phyloP scores from a whole-genome alignment of 2,888 invertebrate species.

The Lithophane leautieri region DNA sequence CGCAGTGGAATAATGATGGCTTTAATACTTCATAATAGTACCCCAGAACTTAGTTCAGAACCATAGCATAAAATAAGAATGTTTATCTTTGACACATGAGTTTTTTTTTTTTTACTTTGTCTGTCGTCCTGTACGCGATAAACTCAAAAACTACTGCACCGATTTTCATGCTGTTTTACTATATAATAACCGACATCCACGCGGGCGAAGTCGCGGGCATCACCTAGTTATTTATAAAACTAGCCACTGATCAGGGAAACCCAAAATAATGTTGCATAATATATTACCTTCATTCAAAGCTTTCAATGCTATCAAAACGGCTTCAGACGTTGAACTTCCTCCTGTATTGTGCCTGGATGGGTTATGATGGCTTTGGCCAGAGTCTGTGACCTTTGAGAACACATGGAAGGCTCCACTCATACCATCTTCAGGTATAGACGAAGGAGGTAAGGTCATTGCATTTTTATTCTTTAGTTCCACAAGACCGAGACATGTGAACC shows the following conservation, averaged over 20 bases:
- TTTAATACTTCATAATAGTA: too few relatives aligned
- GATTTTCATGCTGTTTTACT: too few relatives aligned
- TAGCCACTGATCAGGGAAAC: not conserved
- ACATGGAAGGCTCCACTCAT: slow-evolving; percentile 80
- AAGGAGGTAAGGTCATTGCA: slow-evolving; percentile 73
- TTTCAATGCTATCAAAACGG: slow-evolving; percentile 83
- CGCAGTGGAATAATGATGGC: too few relatives aligned
- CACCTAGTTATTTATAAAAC: not conserved
- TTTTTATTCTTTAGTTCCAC: slow-evolving; percentile 92
- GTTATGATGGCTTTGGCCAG: slow-evolving; percentile 82
- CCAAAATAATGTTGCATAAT: not conserved
- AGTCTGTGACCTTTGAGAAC: slow-evolving; percentile 80
- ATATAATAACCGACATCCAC: too few relatives aligned
- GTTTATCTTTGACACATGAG: too few relatives aligned
- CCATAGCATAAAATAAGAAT: not conserved
- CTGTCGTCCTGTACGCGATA: too few relatives aligned
- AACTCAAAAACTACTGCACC: too few relatives aligned
- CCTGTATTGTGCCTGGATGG: slow-evolving; percentile 83
- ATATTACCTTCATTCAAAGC: slow-evolving; percentile 86
- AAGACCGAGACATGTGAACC: slow-evolving; percentile 96
- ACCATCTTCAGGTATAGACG: slow-evolving; percentile 84
- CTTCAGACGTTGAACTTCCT: slow-evolving; percentile 87
- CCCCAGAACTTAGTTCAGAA: not conserved
- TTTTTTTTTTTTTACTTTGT: too few relatives aligned
- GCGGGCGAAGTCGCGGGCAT: too few relatives aligned